Conservation (phyloP, 2,888 invertebrate genomes). For the Pediacus dermestoides region DNA sequence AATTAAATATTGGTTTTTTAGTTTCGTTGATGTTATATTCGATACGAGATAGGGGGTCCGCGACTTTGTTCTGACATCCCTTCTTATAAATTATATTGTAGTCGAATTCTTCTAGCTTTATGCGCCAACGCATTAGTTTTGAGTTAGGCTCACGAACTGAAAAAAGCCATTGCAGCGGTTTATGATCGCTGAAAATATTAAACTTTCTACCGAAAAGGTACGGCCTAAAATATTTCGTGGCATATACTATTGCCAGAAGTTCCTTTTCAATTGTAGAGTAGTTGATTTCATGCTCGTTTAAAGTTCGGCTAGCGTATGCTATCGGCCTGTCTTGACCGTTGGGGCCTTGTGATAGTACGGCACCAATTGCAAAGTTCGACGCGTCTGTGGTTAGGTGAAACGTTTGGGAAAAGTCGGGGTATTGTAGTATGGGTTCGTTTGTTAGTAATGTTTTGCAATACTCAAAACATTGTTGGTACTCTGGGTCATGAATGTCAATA, state of each 20-base stretch:
- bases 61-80: neutral
- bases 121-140: constrained; percentile 10
- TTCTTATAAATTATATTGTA: constrained; percentile 7
- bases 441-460: neutral
- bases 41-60: constrained; percentile 1
- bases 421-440: constrained; percentile 3
- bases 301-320: constrained; percentile 32
- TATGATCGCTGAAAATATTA: constrained; percentile 14
- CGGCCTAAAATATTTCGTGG: constrained; percentile 1
- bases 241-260: constrained; percentile 7
- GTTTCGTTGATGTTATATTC: constrained; percentile 1
- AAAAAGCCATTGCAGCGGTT: constrained; percentile 7
- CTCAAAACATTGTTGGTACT: neutral
- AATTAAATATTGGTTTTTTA: no score
- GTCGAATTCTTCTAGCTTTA: constrained; percentile 5
- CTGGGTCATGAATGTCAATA: neutral
- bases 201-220: constrained; percentile 18
- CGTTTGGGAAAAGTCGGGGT: constrained; percentile 30
- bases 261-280: constrained; percentile 26
- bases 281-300: constrained; percentile 31
- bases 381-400: constrained; percentile 31
- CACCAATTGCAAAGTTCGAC: constrained; percentile 24
- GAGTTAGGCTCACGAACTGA: constrained; percentile 13
- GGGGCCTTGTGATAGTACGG: constrained; percentile 35
- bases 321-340: constrained; percentile 36